phyloP scores from a whole-genome alignment of 2,888 invertebrate genomes.

The Nebria salina region DNA sequence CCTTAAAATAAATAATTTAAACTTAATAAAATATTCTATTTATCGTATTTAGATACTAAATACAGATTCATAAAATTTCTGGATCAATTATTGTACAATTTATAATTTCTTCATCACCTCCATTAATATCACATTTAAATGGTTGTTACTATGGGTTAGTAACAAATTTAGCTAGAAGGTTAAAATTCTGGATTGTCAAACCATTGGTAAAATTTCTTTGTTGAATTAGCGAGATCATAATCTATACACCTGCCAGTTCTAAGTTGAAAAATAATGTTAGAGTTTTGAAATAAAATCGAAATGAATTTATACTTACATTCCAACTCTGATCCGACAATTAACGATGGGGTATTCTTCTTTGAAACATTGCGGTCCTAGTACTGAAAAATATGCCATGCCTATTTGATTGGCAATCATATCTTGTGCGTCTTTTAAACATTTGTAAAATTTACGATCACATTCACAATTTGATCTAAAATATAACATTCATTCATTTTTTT shows the following conservation, averaged over 20 bases:
- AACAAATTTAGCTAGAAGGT: not conserved
- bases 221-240: constrained; percentile 65
- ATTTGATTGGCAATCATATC: constrained; percentile 69
- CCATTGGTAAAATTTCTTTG: constrained; percentile 69
- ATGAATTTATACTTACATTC: constrained; percentile 55
- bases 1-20: not conserved
- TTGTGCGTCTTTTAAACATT: constrained; percentile 70
- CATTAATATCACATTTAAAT: too few species aligned
- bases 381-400: constrained; percentile 77
- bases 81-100: not conserved
- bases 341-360: constrained; percentile 68
- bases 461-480: constrained; percentile 72
- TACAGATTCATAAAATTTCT: not conserved
- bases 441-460: constrained; percentile 74
- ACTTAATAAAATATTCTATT: not conserved
- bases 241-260: constrained; percentile 63
- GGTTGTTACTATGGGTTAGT: too few species aligned
- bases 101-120: too few species aligned
- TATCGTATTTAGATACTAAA: not conserved
- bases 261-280: constrained; percentile 35
- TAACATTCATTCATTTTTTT: not conserved
- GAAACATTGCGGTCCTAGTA: constrained; percentile 78
- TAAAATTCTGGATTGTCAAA: constrained; percentile 69
- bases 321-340: constrained; percentile 62
- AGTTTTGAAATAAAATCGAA: constrained; percentile 16